phyloP scores from a whole-genome alignment of 2,113 vertebrate species.

The Podarcis raffonei region DNA sequence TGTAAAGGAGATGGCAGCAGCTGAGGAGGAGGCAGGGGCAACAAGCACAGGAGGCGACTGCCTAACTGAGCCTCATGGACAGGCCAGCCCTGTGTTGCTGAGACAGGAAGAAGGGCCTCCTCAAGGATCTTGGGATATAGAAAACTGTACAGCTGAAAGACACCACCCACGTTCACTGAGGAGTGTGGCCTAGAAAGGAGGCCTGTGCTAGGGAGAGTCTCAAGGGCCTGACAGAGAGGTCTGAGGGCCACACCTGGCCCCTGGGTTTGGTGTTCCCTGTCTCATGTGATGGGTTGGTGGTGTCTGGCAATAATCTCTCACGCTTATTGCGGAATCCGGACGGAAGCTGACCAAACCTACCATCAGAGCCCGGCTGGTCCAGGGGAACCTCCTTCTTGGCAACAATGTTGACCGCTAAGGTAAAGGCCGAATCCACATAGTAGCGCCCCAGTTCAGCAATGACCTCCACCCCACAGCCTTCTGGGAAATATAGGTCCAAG shows the following conservation, averaged over 20 bases:
- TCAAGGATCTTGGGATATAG: too few species aligned
- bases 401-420: constrained; percentile 73
- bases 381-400: constrained; percentile 66
- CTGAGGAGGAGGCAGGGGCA: too few species aligned
- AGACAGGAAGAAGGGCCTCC: too few species aligned
- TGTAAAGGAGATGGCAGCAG: too few species aligned
- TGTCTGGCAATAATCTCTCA: neutral
- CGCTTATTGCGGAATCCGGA: neutral
- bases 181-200: too few species aligned
- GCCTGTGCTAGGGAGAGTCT: too few species aligned
- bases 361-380: constrained; percentile 63
- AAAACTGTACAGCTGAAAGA: neutral
- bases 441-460: constrained; percentile 75
- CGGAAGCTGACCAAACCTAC: constrained; percentile 46
- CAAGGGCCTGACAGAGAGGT: too few species aligned
- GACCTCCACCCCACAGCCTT: constrained; percentile 75
- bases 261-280: too few species aligned
- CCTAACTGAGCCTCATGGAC: too few species aligned
- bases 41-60: too few species aligned
- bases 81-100: too few species aligned
- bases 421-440: constrained; percentile 79
- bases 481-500: constrained; percentile 81
- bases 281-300: neutral
- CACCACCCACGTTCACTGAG: neutral
- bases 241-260: too few species aligned